These are phyloP conservation scores for Terebella lapidaria DNA, from an alignment of 2,888 invertebrate genomes.

Conservation along the genomic window DNA sequence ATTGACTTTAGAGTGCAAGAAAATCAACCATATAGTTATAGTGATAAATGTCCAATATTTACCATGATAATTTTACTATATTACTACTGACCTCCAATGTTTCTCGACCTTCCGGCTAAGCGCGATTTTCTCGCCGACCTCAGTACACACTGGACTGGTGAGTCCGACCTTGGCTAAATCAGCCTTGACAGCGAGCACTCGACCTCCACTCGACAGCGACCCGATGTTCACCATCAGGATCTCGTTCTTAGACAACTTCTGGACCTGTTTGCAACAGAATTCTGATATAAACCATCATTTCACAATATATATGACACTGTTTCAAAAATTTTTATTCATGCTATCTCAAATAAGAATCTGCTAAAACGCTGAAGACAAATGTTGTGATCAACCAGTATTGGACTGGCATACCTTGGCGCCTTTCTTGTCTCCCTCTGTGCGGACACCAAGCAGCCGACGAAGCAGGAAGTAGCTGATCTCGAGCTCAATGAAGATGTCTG, in stretches of 20 bases:
- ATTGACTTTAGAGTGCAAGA: not conserved
- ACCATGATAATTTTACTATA: not conserved
- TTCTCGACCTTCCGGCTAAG: slow-evolving; percentile 96
- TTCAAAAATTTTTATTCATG: no score
- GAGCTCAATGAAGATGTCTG: slow-evolving; percentile 94
- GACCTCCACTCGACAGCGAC: slow-evolving; percentile 94
- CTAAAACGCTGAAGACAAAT: no score
- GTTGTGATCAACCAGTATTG: no score
- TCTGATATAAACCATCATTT: no score
- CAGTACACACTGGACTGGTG: slow-evolving; percentile 97
- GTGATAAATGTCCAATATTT: not conserved
- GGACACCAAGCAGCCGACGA: slow-evolving; percentile 90
- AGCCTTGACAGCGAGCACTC: slow-evolving; percentile 88
- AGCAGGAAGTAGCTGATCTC: slow-evolving; percentile 97
- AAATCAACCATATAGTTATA: not conserved
- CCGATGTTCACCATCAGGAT: slow-evolving; percentile 97
- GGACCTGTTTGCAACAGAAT: slow-evolving; percentile 62
- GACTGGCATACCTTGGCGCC: slow-evolving; percentile 85
- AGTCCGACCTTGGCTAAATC: slow-evolving; percentile 96
- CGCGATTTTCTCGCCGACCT: slow-evolving; percentile 98
- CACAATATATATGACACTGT: no score
- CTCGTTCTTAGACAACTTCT: slow-evolving; percentile 84
- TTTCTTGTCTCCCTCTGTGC: slow-evolving; percentile 98
- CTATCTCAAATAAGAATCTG: no score
- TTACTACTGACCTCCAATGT: slow-evolving; percentile 86